phyloP scores from a whole-genome alignment of 2,113 vertebrate genomes.

The Cyrtonyx montezumae region DNA sequence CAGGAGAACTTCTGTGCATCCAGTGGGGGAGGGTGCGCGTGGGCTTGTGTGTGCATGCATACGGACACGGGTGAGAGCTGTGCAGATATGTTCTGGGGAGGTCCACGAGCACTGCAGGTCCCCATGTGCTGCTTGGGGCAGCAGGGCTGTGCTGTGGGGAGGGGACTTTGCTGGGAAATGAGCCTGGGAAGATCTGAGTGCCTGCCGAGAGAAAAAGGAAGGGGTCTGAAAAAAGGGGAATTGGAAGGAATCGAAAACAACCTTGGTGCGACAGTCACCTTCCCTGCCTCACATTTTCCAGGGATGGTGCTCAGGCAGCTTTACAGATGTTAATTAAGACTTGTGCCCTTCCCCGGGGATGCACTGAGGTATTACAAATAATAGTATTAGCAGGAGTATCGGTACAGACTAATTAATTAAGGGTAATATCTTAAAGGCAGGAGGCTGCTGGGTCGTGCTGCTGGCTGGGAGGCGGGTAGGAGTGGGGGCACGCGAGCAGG shows the following conservation, averaged over 20 bases:
- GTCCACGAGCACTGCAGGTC: not conserved
- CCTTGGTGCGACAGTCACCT: not conserved
- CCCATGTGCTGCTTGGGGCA: not conserved
- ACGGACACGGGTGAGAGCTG: rapidly evolving
- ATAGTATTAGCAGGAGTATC: slow-evolving; percentile 35
- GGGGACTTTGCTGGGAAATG: not conserved
- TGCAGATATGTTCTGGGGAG: not conserved
- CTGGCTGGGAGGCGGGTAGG: not conserved
- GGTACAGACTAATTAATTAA: slow-evolving; percentile 54
- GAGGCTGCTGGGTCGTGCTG: not conserved
- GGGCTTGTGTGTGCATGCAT: not conserved
- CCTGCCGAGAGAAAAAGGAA: not conserved
- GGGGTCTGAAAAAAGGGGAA: not conserved
- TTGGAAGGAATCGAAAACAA: not conserved
- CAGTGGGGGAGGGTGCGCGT: not conserved
- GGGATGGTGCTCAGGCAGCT: slow-evolving; percentile 41
- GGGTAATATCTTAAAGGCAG: not conserved
- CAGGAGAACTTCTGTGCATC: not conserved
- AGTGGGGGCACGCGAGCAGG: not conserved
- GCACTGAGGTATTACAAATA: slow-evolving; percentile 57
- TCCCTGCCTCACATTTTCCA: slow-evolving; percentile 28
- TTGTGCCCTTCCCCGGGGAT: slow-evolving; percentile 40
- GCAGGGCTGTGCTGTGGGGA: not conserved
- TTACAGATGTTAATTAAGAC: slow-evolving; percentile 57
- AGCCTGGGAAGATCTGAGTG: not conserved